phyloP scores from a whole-genome alignment of 1,140 invertebrate species.

The Bicyclus anynana region DNA sequence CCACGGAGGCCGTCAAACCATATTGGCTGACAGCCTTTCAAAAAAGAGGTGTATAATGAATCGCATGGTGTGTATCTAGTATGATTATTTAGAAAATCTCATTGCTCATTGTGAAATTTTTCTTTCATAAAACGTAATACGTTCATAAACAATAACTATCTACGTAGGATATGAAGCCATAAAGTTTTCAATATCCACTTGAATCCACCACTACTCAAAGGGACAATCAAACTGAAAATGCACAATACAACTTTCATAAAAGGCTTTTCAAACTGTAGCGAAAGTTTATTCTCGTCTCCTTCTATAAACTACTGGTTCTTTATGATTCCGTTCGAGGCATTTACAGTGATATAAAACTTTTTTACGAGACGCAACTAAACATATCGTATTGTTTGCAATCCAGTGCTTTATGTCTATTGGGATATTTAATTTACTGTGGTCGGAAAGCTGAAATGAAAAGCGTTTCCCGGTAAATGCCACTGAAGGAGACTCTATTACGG shows the following conservation, averaged over 20 bases:
- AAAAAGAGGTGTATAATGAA: too few species aligned
- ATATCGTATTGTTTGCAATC: slow-evolving; percentile 21
- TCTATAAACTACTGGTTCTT: slow-evolving; percentile 37
- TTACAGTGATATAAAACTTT: slow-evolving; percentile 41
- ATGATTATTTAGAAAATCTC: too few species aligned
- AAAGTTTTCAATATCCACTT: too few species aligned
- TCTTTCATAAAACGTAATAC: too few species aligned
- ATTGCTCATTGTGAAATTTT: too few species aligned
- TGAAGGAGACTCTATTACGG: slow-evolving; percentile 19
- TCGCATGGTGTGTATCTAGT: too few species aligned
- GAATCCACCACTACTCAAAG: too few species aligned
- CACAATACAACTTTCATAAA: slow-evolving; percentile 22
- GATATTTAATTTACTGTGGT: not conserved
- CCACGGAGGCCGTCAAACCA: too few species aligned
- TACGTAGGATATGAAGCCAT: too few species aligned
- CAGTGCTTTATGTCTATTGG: slow-evolving; percentile 20
- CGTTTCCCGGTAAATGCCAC: slow-evolving; percentile 13
- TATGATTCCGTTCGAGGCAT: slow-evolving; percentile 37
- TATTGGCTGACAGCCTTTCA: too few species aligned
- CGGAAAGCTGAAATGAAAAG: slow-evolving; percentile 33
- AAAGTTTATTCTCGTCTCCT: slow-evolving; percentile 35
- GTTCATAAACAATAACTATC: too few species aligned
- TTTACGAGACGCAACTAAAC: not conserved
- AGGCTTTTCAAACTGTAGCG: slow-evolving; percentile 21
- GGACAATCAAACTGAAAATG: not conserved